Evolutionary conservation across 1,140 invertebrate species (phyloP).

Genomic region (Scaptomyza graminum): DNA sequence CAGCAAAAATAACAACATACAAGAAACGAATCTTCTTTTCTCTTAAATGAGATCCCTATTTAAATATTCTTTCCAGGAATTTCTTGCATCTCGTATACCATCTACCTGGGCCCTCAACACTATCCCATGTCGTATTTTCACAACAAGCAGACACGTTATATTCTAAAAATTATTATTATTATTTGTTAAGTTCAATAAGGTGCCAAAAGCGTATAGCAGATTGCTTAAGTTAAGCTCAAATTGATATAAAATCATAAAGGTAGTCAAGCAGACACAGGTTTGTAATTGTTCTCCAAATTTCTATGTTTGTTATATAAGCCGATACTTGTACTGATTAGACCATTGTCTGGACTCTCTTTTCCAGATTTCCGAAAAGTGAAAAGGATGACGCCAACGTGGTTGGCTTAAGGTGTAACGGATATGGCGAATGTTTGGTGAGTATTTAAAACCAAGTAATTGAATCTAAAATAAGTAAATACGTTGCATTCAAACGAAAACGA

Average conservation of each 20-base stretch:
- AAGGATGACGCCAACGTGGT: conserved; percentile 44
- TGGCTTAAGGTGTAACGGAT: conserved; percentile 30
- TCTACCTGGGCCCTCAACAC: conserved; percentile 17
- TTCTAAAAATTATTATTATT: conserved; percentile 24
- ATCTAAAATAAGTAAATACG: too few species aligned
- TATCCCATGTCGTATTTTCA: conserved; percentile 42
- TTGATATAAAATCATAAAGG: too few species aligned
- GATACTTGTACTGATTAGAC: conserved; percentile 15
- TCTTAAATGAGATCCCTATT: not conserved
- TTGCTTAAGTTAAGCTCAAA: too few species aligned
- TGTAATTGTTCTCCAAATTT: too few species aligned
- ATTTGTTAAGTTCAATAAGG: conserved; percentile 29
- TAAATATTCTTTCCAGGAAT: conserved; percentile 2
- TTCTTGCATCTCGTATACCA: conserved; percentile 4
- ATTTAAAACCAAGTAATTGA: not conserved
- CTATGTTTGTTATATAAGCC: too few species aligned
- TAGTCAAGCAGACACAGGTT: too few species aligned
- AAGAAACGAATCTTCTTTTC: too few species aligned
- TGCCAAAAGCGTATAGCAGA: not conserved
- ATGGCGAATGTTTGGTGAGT: conserved; percentile 56
- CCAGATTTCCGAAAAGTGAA: conserved; percentile 58
- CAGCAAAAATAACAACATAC: too few species aligned
- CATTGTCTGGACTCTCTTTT: conserved; percentile 10
- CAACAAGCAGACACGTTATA: conserved; percentile 12
- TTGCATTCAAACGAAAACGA: too few species aligned